A percentile compares a stretch with the other conserved stretches of the same genome.
Evolutionary conservation across 2,888 invertebrate genomes (phyloP).

Genomic region (Andrena hattorfiana): DNA sequence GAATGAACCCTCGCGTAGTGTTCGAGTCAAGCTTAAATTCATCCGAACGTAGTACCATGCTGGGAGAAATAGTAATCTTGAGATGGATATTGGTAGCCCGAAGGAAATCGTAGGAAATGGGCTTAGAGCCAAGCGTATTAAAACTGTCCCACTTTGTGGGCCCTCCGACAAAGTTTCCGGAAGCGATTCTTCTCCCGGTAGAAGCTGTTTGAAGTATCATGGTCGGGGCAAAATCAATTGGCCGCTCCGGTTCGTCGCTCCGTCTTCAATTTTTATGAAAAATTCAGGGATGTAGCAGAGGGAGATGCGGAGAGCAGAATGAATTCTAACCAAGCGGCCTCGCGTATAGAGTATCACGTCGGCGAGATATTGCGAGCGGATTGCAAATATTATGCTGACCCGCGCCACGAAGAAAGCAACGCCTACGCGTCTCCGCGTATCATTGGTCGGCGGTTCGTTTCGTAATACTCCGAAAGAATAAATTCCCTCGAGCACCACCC

Average conservation of each 20-base stretch:
- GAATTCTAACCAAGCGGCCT: too few relatives aligned
- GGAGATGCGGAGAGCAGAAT: too few relatives aligned
- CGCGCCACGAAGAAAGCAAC: constrained; percentile 24
- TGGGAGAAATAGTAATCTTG: not conserved
- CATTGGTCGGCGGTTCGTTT: constrained; percentile 17
- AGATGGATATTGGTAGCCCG: not conserved
- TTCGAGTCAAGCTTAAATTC: not conserved
- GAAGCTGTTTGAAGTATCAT: constrained; percentile 3
- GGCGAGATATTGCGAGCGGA: not conserved
- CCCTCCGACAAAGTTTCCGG: not conserved
- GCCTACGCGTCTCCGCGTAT: constrained; percentile 19
- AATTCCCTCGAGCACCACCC: constrained; percentile 37
- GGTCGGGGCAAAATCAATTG: not conserved
- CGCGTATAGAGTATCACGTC: not conserved
- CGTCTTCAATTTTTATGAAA: not conserved
- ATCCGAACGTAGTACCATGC: not conserved
- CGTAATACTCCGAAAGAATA: constrained; percentile 16
- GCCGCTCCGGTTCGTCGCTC: not conserved
- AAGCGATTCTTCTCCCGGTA: not conserved
- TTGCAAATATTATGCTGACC: not conserved
- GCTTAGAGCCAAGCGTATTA: not conserved
- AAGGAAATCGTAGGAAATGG: not conserved
- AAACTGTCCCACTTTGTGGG: not conserved
- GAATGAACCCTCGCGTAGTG: not conserved
- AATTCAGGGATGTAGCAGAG: too few relatives aligned